Conservation (phyloP, 1,140 invertebrate species). For the Dinoponera quadriceps region DNA sequence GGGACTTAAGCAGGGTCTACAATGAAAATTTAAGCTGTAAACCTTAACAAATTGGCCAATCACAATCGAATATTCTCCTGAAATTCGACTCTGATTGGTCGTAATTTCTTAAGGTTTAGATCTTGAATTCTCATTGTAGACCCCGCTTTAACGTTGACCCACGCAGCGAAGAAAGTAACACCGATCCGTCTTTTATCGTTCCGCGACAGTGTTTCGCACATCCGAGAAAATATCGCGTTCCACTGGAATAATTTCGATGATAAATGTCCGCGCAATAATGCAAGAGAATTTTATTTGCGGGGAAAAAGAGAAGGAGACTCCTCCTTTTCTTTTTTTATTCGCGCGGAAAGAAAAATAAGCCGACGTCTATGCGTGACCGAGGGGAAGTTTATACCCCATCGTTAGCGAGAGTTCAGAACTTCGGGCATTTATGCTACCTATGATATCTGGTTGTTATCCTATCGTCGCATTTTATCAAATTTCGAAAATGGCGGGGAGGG, state of each 20-base stretch:
- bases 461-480: constrained; percentile 18
- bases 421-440: constrained; percentile 35
- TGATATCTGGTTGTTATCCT: constrained; percentile 42
- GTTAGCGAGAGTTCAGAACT: constrained; percentile 36
- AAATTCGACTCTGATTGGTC: too few relatives aligned
- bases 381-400: constrained; percentile 13
- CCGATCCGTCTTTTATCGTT: too few relatives aligned
- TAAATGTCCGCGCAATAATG: background rate
- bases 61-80: too few relatives aligned
- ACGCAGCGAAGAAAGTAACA: too few relatives aligned
- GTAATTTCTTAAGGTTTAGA: too few relatives aligned
- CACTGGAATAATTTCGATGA: too few relatives aligned
- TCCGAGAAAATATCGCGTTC: too few relatives aligned
- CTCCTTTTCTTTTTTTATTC: constrained; percentile 21
- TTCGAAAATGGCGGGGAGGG: background rate
- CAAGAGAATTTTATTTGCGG: background rate
- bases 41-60: too few relatives aligned
- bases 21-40: too few relatives aligned
- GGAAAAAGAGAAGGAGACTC: background rate
- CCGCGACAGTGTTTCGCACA: too few relatives aligned
- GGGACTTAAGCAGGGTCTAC: too few relatives aligned
- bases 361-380: constrained; percentile 35
- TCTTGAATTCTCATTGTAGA: too few relatives aligned
- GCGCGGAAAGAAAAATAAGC: background rate
- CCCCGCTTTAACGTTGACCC: background rate